Evolutionary conservation across 2,113 vertebrate genomes (phyloP).

Genomic region (Oreocharis arfaki): DNA sequence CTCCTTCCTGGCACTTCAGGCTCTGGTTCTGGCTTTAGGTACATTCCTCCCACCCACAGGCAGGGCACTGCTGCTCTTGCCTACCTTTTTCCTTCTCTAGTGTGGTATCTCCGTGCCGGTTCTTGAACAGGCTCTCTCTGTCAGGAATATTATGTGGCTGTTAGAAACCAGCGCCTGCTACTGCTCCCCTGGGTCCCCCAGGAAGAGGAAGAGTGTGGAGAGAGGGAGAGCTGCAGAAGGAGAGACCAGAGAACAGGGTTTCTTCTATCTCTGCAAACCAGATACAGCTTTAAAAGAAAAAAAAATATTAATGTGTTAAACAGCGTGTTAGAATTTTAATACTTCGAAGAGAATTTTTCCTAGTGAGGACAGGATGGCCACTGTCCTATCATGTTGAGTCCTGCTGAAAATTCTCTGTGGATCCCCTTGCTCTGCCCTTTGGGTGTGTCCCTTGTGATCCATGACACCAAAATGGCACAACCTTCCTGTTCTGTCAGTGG

Average conservation of each 20-base stretch:
- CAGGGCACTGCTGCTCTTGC: not conserved
- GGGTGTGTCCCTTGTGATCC: not conserved
- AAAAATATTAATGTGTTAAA: not conserved
- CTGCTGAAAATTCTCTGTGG: not conserved
- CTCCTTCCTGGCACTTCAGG: not conserved
- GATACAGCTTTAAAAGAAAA: not conserved
- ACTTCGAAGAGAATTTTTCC: not conserved
- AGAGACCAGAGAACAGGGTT: not conserved
- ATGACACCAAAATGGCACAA: not conserved
- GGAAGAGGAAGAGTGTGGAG: constrained; percentile 6
- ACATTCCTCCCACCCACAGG: not conserved
- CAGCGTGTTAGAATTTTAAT: not conserved
- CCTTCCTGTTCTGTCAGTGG: not conserved
- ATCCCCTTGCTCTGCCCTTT: not conserved
- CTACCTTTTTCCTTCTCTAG: not conserved
- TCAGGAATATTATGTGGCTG: not conserved
- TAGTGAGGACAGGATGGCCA: not conserved
- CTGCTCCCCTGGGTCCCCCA: not conserved
- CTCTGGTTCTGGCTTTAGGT: not conserved
- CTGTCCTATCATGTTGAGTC: not conserved
- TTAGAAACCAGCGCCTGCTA: not conserved
- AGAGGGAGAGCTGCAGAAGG: not conserved
- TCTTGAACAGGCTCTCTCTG: not conserved
- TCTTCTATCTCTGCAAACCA: not conserved
- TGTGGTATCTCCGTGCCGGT: not conserved